Base-by-base conservation (phyloP, 2,888 invertebrate species). In the Meganola albula region DNA sequence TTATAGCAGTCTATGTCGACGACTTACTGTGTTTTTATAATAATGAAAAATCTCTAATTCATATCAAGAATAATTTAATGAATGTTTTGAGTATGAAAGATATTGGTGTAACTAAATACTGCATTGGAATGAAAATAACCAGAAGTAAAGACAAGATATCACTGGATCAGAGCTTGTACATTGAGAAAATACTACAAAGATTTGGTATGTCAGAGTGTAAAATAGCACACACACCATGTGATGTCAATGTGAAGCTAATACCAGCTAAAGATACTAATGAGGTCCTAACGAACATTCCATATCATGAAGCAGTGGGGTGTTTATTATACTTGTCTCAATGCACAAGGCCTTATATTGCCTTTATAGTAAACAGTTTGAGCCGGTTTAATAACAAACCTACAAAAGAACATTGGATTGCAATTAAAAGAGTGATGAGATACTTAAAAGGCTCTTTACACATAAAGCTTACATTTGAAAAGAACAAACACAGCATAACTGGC, bases 361-460 rank as follows among this genome's bases (percentile, higher is more conserved):
- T 12, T 24, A 14, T 21, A 3, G 23, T 35, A 8, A 35, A 35
- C 10, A 2, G 16, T 2, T 4, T 27, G 7, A 35, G 34, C 11
- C 6, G 32, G 2, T 35, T 6, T 10, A 39, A 39, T 29, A 12
- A 7, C 7, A 0, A 26, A 1, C 39, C 29, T 1, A 39, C 29
- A 13, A 6, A 2, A 2, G 23, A 34, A 10, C 39, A 39, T 10
- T 39, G 39, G 39, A 27, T 7, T 10, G 12, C 39, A 4, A 3
- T 32, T 4, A 38, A 38, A 6, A 14, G 31, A 24, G 32, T 39
- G 1, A 3, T 33, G 5, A 23, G 30, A 35, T 39, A 39, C 10
- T 23, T 60, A 27, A 46, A 54, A 27, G 47, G 28, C 2, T 53
- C 58, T 4, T 31, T 20, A 2, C 0, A 32, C 12, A 10, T 8